Evolutionary conservation across 2,797 vertebrate species (phyloP), one percentile per base, ranked within the genome.

Genomic region (Centroberyx gerrardi): DNA sequence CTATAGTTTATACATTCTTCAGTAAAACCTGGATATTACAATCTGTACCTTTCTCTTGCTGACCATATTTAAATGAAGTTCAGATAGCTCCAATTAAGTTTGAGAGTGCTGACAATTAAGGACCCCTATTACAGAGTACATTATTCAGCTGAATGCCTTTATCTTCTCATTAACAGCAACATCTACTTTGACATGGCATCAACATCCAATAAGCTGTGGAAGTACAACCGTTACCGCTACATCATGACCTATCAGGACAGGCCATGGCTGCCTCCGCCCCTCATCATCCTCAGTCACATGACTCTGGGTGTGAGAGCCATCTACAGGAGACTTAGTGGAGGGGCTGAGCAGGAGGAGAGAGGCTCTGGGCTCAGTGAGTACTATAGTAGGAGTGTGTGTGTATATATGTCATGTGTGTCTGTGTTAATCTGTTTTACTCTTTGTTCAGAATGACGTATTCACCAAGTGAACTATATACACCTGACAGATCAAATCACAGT

Each of bases 141-240:
- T 36, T 36, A 8, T 36, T 36, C 33, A 36, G 22, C 22, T 22
- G 22, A 36, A 12, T 51, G 48, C n/a, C 0, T 22, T 55, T 55
- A 29, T 55, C 5, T 55, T 31, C 53, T 55, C 33, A 9, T 77
- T 49, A 73, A 68, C 92, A 99, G 98, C 90, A 97, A 99, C 63
- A 95, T 99, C 78, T 99, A 99, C 87, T 91, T 95, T 76, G 96
- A 97, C 62, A 95, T 99, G 95, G 97, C 96, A 78, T 95, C 95
- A 48, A 96, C 95, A 38, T 98, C 98, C 0, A 96, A 97, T 81
- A 96, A 97, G 55, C 92, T 99, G 69, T 99, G 98, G 98, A 97
- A 96, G 83, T 99, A 98, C 84, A 98, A 99, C 75, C 97, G 98
- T 10, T 99, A 99, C 62, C 97, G 96, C 62, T 98, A 98, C 91